These are phyloP conservation scores for Pardalotus punctatus DNA, from an alignment of 2,113 vertebrate genomes.

Conservation along the genomic window DNA sequence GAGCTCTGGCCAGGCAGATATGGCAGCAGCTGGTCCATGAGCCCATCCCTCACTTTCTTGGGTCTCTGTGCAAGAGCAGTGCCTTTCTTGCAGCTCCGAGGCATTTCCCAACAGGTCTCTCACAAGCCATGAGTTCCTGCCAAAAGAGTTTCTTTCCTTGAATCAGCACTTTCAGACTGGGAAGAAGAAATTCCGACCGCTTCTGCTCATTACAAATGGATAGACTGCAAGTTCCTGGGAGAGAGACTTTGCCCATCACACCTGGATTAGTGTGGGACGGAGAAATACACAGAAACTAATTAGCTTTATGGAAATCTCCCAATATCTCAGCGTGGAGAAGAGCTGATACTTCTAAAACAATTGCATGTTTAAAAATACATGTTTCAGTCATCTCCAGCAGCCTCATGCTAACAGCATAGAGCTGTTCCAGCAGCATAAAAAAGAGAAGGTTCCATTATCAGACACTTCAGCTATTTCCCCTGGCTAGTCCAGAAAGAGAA, in stretches of 20 bases:
- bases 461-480: constrained; percentile 42
- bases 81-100: background rate
- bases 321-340: background rate
- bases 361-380: constrained; percentile 15
- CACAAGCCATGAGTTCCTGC: background rate
- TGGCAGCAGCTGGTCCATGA: background rate
- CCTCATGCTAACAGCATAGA: background rate
- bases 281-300: background rate
- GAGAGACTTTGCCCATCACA: background rate
- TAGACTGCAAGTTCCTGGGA: background rate
- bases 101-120: background rate
- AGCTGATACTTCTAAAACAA: background rate
- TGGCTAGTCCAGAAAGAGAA: constrained; percentile 60
- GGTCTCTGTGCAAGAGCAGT: background rate
- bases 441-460: constrained; percentile 46
- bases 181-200: fast-evolving
- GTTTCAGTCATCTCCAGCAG: background rate
- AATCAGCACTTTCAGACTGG: background rate
- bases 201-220: background rate
- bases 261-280: background rate
- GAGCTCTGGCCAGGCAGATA: background rate
- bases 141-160: background rate
- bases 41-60: background rate
- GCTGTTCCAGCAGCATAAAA: constrained; percentile 7
- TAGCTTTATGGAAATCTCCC: background rate